Conservation (phyloP, 2,888 invertebrate genomes). For the Lapara coniferarum region DNA sequence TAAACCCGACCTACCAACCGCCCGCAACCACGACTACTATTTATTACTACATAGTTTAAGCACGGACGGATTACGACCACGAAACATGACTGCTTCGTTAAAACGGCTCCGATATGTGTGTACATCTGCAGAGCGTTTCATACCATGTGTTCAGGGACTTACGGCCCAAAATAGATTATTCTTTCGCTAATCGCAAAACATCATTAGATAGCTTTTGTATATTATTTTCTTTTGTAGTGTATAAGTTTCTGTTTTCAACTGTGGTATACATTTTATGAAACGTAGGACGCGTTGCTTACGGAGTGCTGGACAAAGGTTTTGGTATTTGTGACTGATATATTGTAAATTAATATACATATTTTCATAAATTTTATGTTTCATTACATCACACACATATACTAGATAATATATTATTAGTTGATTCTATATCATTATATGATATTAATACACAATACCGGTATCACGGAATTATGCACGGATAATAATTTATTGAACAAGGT, state of each 20-base stretch:
- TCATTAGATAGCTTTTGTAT: constrained; percentile 64
- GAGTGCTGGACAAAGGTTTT: constrained; percentile 62
- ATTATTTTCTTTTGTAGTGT: constrained; percentile 73
- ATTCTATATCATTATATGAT: no score
- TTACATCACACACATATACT: constrained; percentile 26
- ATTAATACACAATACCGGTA: no score
- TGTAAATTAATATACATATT: constrained; percentile 68
- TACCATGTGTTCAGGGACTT: constrained; percentile 72
- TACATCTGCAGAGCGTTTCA: constrained; percentile 67
- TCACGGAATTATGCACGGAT: no score
- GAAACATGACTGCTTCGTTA: constrained; percentile 19
- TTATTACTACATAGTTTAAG: constrained; percentile 73
- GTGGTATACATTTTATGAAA: constrained; percentile 77
- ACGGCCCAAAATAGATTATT: constrained; percentile 60
- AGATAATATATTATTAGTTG: no score
- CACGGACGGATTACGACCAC: constrained; percentile 54
- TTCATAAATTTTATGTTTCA: constrained; percentile 56
- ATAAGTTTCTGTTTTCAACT: constrained; percentile 62
- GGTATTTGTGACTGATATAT: constrained; percentile 70
- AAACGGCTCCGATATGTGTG: constrained; percentile 26
- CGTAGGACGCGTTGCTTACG: constrained; percentile 65
- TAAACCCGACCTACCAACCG: constrained; percentile 47
- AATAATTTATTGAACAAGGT: no score
- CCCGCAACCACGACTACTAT: constrained; percentile 58
- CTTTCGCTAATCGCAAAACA: constrained; percentile 21